Conservation (phyloP, 2,113 vertebrate species). For the Irena cyanogastra region DNA sequence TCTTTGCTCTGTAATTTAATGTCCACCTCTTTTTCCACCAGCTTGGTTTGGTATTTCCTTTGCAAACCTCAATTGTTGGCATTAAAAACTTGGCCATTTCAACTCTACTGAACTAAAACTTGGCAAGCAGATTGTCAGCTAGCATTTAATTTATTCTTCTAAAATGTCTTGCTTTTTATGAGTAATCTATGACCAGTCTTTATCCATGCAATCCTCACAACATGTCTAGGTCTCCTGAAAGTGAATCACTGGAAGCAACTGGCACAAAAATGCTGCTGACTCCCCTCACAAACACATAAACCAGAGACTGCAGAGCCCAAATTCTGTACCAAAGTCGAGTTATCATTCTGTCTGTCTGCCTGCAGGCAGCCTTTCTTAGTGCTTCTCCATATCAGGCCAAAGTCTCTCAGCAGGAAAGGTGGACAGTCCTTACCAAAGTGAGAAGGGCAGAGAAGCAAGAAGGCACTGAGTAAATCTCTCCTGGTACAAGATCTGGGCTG, state of each 20-base stretch:
- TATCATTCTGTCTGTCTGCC: not conserved
- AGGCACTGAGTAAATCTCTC: not conserved
- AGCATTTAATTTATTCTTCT: slow-evolving; percentile 28
- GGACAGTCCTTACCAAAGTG: not conserved
- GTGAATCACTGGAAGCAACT: slow-evolving; percentile 1
- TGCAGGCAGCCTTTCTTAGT: not conserved
- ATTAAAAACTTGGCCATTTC: slow-evolving; percentile 7
- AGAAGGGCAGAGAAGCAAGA: not conserved
- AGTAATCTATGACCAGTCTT: slow-evolving; percentile 4
- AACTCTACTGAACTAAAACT: not conserved
- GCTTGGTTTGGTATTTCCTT: slow-evolving; percentile 41
- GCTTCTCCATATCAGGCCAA: not conserved
- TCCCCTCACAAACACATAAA: not conserved
- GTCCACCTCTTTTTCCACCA: not conserved
- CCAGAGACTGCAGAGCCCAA: not conserved
- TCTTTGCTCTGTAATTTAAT: slow-evolving; percentile 26
- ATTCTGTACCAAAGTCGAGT: not conserved
- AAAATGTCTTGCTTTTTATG: slow-evolving; percentile 20
- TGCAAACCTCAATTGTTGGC: slow-evolving; percentile 44
- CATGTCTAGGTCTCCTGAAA: not conserved
- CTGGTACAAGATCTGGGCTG: not conserved
- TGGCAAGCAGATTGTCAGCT: slow-evolving; percentile 32
- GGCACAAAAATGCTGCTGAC: not conserved
- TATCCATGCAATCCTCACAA: not conserved
- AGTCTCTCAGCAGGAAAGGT: not conserved